phyloP scores from a whole-genome alignment of 2,113 vertebrate species.

The Myotis lucifugus region DNA sequence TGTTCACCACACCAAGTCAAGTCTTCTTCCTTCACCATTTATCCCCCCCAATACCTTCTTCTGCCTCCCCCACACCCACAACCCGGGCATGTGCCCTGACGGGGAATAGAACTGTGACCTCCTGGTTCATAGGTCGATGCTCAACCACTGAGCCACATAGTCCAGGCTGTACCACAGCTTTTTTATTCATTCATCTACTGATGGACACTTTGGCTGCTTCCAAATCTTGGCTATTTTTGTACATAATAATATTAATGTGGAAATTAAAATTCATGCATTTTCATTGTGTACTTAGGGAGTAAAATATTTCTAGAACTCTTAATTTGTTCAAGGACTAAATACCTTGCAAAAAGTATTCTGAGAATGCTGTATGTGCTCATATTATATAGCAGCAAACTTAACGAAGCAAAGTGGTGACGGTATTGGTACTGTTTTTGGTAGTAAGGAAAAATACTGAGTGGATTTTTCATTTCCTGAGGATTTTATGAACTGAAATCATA shows the following conservation, averaged over 20 bases:
- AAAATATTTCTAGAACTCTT: not conserved
- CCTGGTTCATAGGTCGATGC: no score
- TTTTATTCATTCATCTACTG: no score
- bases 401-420: not conserved
- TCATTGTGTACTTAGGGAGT: not conserved
- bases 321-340: not conserved
- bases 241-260: not conserved
- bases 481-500: slow-evolving; percentile 37
- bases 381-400: not conserved
- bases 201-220: not conserved
- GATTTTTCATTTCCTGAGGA: slow-evolving; percentile 20
- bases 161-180: no score
- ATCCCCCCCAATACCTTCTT: no score
- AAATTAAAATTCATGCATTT: slow-evolving; percentile 18
- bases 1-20: no score
- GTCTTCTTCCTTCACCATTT: no score
- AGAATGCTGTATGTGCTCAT: not conserved
- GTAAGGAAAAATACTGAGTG: not conserved
- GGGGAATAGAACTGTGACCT: no score
- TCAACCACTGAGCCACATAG: no score
- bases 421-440: not conserved
- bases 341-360: not conserved
- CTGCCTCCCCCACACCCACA: no score
- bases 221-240: not conserved
- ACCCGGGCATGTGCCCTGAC: no score